phyloP scores from a whole-genome alignment of 2,797 vertebrate genomes.

The Forpus xanthops region DNA sequence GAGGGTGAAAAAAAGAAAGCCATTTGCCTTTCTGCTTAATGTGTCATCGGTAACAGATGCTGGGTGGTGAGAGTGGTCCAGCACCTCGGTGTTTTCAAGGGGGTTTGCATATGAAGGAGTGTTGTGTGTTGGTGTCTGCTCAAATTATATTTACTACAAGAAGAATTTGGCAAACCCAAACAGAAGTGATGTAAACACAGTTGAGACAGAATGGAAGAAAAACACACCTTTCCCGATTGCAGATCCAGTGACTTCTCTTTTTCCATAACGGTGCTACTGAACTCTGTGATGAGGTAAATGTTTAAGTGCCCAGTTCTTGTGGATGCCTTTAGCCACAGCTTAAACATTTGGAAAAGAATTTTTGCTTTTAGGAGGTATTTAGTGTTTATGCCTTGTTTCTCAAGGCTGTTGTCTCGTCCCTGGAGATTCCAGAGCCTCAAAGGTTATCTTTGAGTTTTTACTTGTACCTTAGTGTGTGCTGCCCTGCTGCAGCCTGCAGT shows the following conservation, averaged over 20 bases:
- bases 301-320: neutral
- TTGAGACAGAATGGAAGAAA: neutral
- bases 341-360: neutral
- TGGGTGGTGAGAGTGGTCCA: neutral
- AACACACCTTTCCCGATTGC: neutral
- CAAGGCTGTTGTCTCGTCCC: neutral
- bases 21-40: neutral
- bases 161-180: neutral
- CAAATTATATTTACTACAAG: neutral
- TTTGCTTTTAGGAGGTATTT: neutral
- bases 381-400: neutral
- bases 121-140: neutral
- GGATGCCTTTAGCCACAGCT: neutral
- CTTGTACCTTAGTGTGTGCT: neutral
- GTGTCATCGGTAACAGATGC: fast-evolving
- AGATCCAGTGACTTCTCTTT: neutral
- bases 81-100: neutral
- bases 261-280: neutral
- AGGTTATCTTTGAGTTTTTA: neutral
- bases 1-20: neutral
- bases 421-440: neutral
- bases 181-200: neutral
- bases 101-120: neutral
- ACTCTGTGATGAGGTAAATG: neutral
- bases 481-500: neutral